These are phyloP conservation scores for Callyntrura guangdongensis DNA, from an alignment of 2,888 invertebrate genomes.

Conservation along the genomic window DNA sequence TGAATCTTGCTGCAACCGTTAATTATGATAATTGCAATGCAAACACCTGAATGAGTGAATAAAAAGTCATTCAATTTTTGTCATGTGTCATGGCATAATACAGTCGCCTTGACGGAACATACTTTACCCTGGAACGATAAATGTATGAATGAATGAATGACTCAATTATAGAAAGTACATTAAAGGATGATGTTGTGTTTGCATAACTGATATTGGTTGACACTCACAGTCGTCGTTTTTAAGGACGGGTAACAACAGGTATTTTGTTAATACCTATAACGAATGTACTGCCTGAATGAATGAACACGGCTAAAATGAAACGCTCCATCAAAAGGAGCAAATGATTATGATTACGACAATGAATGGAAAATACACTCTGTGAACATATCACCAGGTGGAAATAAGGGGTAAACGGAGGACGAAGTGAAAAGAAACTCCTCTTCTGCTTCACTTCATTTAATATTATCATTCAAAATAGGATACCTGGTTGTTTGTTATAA, in stretches of 20 bases:
- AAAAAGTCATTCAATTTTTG: not conserved
- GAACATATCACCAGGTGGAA: too few relatives aligned
- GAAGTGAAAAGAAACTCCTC: too few relatives aligned
- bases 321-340: not conserved
- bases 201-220: not conserved
- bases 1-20: slow-evolving; percentile 31
- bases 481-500: too few relatives aligned
- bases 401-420: too few relatives aligned
- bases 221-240: not conserved
- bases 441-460: too few relatives aligned
- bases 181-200: not conserved
- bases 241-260: not conserved
- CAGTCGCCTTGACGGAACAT: too few relatives aligned
- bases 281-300: too few relatives aligned
- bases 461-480: too few relatives aligned
- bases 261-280: not conserved
- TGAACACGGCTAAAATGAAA: too few relatives aligned
- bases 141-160: not conserved
- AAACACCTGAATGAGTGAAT: slow-evolving; percentile 31
- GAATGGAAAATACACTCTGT: too few relatives aligned
- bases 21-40: slow-evolving; percentile 23
- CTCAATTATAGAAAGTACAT: not conserved
- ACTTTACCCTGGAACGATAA: not conserved
- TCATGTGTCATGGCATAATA: too few relatives aligned
- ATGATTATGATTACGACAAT: too few relatives aligned